Conservation (phyloP, 2,113 vertebrate genomes). For the Lasiurus cinereus region DNA sequence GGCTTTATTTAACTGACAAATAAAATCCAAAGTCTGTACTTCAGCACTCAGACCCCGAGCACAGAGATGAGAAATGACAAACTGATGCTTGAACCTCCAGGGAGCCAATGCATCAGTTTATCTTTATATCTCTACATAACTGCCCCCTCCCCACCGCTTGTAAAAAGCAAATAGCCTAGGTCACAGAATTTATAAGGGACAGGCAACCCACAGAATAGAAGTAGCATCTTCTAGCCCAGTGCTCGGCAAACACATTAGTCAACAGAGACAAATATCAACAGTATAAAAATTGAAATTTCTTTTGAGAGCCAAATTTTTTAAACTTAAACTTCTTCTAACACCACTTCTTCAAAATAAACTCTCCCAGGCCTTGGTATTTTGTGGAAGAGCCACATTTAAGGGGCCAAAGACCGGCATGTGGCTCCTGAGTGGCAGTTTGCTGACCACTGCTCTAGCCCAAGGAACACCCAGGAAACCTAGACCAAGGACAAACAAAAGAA, state of each 20-base stretch:
- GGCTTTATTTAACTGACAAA: neutral
- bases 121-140: neutral
- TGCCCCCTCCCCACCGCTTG: neutral
- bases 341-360: too few species aligned
- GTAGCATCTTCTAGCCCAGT: neutral
- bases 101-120: neutral
- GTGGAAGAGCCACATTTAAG: too few species aligned
- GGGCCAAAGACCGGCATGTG: too few species aligned
- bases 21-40: neutral
- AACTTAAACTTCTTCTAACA: too few species aligned
- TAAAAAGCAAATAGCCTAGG: neutral
- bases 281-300: too few species aligned
- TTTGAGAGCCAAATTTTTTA: too few species aligned
- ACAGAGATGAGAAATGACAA: neutral
- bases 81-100: neutral
- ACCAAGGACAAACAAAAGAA: constrained; percentile 21
- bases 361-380: too few species aligned
- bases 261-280: too few species aligned
- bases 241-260: too few species aligned
- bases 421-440: too few species aligned
- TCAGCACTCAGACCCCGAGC: neutral
- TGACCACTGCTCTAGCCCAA: neutral
- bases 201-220: neutral
- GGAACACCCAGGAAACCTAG: neutral
- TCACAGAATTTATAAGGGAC: neutral